Evolutionary conservation across 2,888 invertebrate species (phyloP), one percentile per base, ranked within the genome.

Genomic region (Tortricodes alternella): DNA sequence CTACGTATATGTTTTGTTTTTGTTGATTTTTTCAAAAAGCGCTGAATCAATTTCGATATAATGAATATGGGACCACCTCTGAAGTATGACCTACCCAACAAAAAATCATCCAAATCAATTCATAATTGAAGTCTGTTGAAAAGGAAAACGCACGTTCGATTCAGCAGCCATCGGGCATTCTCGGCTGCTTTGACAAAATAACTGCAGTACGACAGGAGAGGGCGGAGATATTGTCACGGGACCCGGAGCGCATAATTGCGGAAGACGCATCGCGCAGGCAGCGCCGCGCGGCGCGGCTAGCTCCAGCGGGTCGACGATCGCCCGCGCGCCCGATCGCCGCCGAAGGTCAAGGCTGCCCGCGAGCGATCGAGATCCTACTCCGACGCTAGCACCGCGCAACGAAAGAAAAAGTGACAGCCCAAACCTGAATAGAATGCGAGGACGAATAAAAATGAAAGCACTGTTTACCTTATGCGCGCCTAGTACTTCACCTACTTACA

Each of bases 381-480:
- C 65, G 58, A 66, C 68, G 62, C 57, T 49, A 46, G 70, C 67
- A 70, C 72, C 67, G 69, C 69, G 73, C 75, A 85, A 85, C 82
- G 89, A 90, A 89, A 89, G 82, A 89, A 90, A 90, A 90, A 90
- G 90, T 90, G 89, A 88, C 87, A 80, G 80, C 79, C 87, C 82
- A 83, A 89, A 88, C 88, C 85, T 83, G 87, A 88, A 86, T 85
- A 86, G 85, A 84, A 82, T 80, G 78, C 81, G 82, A 84, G 89
- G 88, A 87, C 89, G 84, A 77, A 84, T 86, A 89, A 89, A 90
- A 91, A 88, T 85, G 90, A 91, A 89, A 90, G 89, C 88, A 78
- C 60, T 60, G 56, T 55, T 56, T 60, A 53, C 41, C 37, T 61
- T 57, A 53, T 59, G 53, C 48, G 56, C 51, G 60, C 60, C 60